Base-by-base conservation (phyloP, 2,888 invertebrate genomes). In the Dryadula phaetusa region DNA sequence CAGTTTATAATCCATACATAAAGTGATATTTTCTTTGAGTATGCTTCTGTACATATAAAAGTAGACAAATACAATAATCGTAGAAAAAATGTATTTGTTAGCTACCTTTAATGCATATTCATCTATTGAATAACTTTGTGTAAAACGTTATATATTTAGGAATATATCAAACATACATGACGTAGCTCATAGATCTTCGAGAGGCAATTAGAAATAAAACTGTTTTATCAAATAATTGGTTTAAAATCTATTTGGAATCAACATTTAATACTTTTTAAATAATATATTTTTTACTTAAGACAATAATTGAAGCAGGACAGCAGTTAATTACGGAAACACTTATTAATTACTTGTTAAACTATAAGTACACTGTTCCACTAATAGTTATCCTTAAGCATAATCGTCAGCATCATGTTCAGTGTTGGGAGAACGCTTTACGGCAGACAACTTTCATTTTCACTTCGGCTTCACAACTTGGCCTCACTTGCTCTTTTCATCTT, bases 31-130 rank as follows among this genome's bases (percentile, higher is more conserved):
- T 88, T 85, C 82, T 87, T 89, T 91, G 83, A 86, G 83, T 90
- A 89, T 87, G 90, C 88, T 90, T 90, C 82, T 86, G 84, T 83
- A 85, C 79, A 84, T 86, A 84, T 84, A 82, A 85, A 80, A 82
- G 89, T 92, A 92, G 90, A 81, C 74, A 75, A 86, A 73, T 83
- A 82, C 75, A 84, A 79, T 75, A 72, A 75, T 70, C 76, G 90
- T 74, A 83, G 83, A 80, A 81, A 77, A 82, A 79, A 70, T 68
- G 66, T 68, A 73, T 60, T 71, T 85, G 84, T 76, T 73, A 75
- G 73, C 70, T 72, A 64, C 58, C 53, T 63, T 63, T 69, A 72
- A 66, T 67, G 54, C 70, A 63, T 67, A 70, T 60, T 66, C 67
- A 69, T 62, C 47, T 72, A 62, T 62, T 71, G 67, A 64, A 62